A percentile compares a stretch with the other conserved stretches of the same genome.
phyloP scores from a whole-genome alignment of 1,140 invertebrate species.

The Papilio helenus region DNA sequence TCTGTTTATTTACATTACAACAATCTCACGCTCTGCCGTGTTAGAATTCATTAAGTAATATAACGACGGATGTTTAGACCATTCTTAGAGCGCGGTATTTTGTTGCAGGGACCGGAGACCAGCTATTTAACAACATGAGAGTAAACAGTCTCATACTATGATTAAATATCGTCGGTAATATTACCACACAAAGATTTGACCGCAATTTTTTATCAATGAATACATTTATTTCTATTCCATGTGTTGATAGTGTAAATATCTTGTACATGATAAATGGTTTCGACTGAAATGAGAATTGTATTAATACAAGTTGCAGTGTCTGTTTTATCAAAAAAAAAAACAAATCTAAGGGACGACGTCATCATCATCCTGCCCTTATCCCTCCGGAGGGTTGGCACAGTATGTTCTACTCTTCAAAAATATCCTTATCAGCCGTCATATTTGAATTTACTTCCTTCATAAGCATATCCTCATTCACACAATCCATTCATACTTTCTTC shows the following conservation, averaged over 20 bases:
- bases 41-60: constrained; percentile 16
- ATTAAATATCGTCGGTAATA: not conserved
- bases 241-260: not conserved
- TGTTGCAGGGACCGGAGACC: constrained; percentile 6
- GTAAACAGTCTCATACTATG: not conserved
- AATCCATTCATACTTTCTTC: too few species aligned
- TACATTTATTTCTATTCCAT: not conserved
- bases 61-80: constrained; percentile 26
- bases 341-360: too few species aligned
- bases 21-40: constrained; percentile 12
- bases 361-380: too few species aligned
- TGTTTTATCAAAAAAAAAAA: too few species aligned
- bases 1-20: constrained; percentile 7
- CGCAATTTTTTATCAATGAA: constrained; percentile 1
- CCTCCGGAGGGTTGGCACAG: too few species aligned
- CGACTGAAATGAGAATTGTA: not conserved
- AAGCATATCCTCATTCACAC: too few species aligned
- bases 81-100: constrained; percentile 11
- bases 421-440: too few species aligned
- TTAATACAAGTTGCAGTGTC: too few species aligned
- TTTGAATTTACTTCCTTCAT: too few species aligned
- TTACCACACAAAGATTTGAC: not conserved
- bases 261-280: not conserved
- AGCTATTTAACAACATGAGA: not conserved
- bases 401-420: too few species aligned